Evolutionary conservation across 2,797 vertebrate genomes (phyloP).

Genomic region (Euthynnus affinis): DNA sequence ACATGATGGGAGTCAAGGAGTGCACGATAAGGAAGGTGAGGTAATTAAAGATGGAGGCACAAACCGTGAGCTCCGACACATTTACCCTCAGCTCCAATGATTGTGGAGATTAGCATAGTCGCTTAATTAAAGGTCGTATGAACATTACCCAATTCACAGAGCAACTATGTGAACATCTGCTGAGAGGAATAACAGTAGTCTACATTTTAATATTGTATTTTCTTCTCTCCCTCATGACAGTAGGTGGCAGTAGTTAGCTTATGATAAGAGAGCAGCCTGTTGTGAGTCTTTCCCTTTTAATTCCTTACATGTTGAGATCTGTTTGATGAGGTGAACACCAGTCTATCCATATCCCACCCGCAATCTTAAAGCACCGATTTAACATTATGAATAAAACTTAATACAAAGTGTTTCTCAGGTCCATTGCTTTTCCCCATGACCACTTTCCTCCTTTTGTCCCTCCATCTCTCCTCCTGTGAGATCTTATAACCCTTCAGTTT

Average conservation of each 20-base stretch:
- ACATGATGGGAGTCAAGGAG: slow-evolving; percentile 26
- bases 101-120: slow-evolving; percentile 73
- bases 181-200: slow-evolving; percentile 70
- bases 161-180: slow-evolving; percentile 84
- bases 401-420: slow-evolving; percentile 46
- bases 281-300: slow-evolving; percentile 32
- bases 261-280: slow-evolving; percentile 28
- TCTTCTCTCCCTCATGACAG: slow-evolving; percentile 66
- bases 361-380: slow-evolving; percentile 50
- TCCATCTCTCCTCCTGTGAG: slow-evolving; percentile 58
- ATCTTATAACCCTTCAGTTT: slow-evolving; percentile 66
- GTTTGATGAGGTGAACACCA: slow-evolving; percentile 47
- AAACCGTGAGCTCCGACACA: slow-evolving; percentile 55
- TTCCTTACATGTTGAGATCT: slow-evolving; percentile 50
- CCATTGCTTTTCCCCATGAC: slow-evolving; percentile 54
- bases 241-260: slow-evolving; percentile 85
- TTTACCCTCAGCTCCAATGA: slow-evolving; percentile 65
- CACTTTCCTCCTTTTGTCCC: slow-evolving; percentile 65
- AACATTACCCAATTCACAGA: slow-evolving; percentile 80
- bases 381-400: slow-evolving; percentile 63
- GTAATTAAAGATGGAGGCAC: slow-evolving; percentile 63
- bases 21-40: slow-evolving; percentile 34
- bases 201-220: slow-evolving; percentile 47
- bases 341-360: slow-evolving; percentile 50
- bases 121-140: slow-evolving; percentile 82